Percentiles rank a stretch among this genome's conserved stretches.
These are phyloP conservation scores for Rhadinocentrus ornatus DNA, from an alignment of 2,797 vertebrate genomes.

Conservation along the genomic window DNA sequence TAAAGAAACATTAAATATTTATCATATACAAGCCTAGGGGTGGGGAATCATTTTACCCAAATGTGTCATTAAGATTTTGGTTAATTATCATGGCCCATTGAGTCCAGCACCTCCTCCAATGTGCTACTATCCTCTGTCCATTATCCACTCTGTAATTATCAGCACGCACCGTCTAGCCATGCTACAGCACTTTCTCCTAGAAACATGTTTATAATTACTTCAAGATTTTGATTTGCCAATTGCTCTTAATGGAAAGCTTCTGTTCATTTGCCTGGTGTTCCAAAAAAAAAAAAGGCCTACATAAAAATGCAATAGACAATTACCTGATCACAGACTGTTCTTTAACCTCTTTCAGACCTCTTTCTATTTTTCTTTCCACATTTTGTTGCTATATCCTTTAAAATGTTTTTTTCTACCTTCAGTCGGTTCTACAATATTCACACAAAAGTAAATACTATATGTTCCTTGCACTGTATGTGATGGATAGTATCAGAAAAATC, in stretches of 20 bases:
- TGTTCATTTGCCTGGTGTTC: conserved; percentile 42
- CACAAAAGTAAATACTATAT: neutral
- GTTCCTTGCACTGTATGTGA: no score
- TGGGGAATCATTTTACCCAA: conserved; percentile 68
- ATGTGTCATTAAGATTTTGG: conserved; percentile 78
- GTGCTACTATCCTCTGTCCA: conserved; percentile 62
- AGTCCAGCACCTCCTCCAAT: conserved; percentile 65
- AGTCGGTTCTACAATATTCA: neutral
- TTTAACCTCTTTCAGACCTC: conserved; percentile 9
- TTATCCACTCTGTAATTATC: conserved; percentile 71
- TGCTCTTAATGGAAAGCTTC: conserved; percentile 47
- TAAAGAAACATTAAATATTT: conserved; percentile 83
- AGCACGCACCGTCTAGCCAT: conserved; percentile 43
- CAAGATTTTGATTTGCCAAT: conserved; percentile 69
- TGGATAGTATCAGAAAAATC: no score
- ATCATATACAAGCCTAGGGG: conserved; percentile 63
- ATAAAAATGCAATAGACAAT: conserved; percentile 44
- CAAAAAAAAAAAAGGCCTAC: conserved; percentile 55
- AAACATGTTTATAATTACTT: conserved; percentile 73
- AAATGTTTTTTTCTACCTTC: no score
- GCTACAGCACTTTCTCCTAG: conserved; percentile 46
- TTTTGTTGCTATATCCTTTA: conserved; percentile 1
- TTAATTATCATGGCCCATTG: conserved; percentile 83
- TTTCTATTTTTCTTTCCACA: neutral
- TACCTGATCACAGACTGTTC: conserved; percentile 31